phyloP scores from a whole-genome alignment of 1,140 invertebrate genomes.

The Trialeurodes vaporariorum region DNA sequence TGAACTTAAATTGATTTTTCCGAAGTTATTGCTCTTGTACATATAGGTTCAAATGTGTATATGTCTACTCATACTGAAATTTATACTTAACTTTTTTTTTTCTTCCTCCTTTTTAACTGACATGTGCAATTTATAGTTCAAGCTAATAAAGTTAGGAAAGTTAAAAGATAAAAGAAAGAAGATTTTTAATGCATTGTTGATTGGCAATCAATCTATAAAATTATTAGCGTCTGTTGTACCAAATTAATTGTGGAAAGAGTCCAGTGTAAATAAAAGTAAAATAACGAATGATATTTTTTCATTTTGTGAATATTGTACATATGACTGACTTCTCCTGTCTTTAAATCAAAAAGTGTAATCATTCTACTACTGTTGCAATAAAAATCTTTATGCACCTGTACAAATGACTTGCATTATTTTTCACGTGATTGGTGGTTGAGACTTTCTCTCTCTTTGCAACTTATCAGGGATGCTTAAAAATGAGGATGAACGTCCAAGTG shows the following conservation, averaged over 20 bases:
- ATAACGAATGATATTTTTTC: not conserved
- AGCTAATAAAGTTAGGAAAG: too few species aligned
- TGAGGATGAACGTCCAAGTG: too few species aligned
- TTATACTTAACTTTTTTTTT: not conserved
- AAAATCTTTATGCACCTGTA: not conserved
- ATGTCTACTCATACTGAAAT: not conserved
- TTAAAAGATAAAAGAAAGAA: too few species aligned
- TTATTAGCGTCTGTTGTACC: too few species aligned
- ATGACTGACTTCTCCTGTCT: not conserved
- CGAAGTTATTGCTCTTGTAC: not conserved
- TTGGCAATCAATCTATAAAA: too few species aligned
- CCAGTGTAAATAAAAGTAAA: not conserved
- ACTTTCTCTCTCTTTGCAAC: too few species aligned
- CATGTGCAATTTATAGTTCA: not conserved
- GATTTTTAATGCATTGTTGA: too few species aligned
- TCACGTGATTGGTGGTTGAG: too few species aligned
- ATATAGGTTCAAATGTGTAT: not conserved
- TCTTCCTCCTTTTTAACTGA: not conserved
- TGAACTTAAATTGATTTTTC: not conserved
- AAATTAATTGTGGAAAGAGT: too few species aligned
- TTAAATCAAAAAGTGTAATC: not conserved
- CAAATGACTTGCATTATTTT: not conserved
- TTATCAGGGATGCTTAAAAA: too few species aligned
- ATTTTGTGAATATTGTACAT: not conserved
- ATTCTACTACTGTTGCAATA: not conserved